Evolutionary conservation across 35 echinoderm and acorn worm species (phyloP).

Genomic region (Nesometra sesokonis): DNA sequence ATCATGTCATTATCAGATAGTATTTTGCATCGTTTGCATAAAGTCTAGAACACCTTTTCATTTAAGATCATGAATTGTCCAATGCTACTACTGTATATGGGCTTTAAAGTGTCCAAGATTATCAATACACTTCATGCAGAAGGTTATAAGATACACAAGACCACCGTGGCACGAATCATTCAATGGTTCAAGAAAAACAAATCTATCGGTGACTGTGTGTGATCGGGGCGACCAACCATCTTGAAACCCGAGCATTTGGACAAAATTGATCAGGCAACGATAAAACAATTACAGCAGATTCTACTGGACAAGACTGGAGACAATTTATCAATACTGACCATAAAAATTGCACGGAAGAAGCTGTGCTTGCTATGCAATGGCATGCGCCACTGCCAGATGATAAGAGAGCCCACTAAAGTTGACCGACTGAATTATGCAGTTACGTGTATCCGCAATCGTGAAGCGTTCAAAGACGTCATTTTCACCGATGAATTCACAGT

Average conservation of each 20-base stretch:
- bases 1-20: too few species aligned
- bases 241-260: not conserved
- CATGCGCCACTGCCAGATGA: slow-evolving; percentile 18
- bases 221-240: too few species aligned
- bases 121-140: too few species aligned
- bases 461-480: slow-evolving; percentile 30
- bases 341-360: not conserved
- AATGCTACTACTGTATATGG: too few species aligned
- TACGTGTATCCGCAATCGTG: not conserved
- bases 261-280: not conserved
- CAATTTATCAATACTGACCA: not conserved
- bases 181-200: too few species aligned
- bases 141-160: too few species aligned
- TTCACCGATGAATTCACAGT: slow-evolving; percentile 43
- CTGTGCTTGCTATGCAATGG: slow-evolving; percentile 12
- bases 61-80: too few species aligned
- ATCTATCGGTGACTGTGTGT: too few species aligned
- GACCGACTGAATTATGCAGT: not conserved
- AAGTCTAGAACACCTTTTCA: too few species aligned
- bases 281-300: not conserved
- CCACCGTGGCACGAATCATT: too few species aligned
- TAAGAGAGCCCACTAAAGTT: slow-evolving; percentile 3
- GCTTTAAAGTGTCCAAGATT: too few species aligned
- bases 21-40: too few species aligned
- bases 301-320: not conserved